These are phyloP conservation scores for Tenualosa thibaudeaui DNA, from an alignment of 2,797 vertebrate species.

Conservation along the genomic window DNA sequence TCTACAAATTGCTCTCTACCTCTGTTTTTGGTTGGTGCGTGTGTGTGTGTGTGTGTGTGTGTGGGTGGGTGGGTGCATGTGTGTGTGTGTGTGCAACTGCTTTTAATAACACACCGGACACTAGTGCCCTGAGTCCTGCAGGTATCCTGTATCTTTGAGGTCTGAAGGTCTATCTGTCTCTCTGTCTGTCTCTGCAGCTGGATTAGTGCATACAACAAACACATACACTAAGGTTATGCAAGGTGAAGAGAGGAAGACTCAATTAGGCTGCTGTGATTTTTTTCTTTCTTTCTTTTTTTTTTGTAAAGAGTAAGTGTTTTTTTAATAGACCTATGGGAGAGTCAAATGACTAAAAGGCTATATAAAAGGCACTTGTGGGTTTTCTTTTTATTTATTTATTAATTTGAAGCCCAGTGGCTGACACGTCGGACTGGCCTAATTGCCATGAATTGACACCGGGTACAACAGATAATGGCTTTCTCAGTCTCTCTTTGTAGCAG, in stretches of 20 bases:
- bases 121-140: not conserved
- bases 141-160: not conserved
- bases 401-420: slow-evolving; percentile 81
- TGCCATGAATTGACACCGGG: slow-evolving; percentile 80
- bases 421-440: slow-evolving; percentile 84
- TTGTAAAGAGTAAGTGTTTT: slow-evolving; percentile 77
- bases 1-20: not conserved
- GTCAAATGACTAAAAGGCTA: slow-evolving; percentile 79
- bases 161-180: not conserved
- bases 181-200: slow-evolving; percentile 1
- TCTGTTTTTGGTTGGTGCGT: not conserved
- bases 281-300: slow-evolving; percentile 52
- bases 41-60: not conserved
- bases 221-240: slow-evolving; percentile 65
- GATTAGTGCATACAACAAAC: slow-evolving; percentile 50
- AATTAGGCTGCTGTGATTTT: slow-evolving; percentile 63
- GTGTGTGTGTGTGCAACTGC: not conserved
- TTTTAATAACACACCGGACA: not conserved
- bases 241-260: slow-evolving; percentile 39
- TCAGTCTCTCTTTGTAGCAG: slow-evolving; percentile 77
- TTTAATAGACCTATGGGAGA: slow-evolving; percentile 75
- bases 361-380: slow-evolving; percentile 78
- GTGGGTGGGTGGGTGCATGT: not conserved
- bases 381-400: slow-evolving; percentile 82
- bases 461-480: slow-evolving; percentile 80